Evolutionary conservation across 2,113 vertebrate genomes (phyloP), one percentile per base, ranked within the genome.

Genomic region (Hippotragus niger): DNA sequence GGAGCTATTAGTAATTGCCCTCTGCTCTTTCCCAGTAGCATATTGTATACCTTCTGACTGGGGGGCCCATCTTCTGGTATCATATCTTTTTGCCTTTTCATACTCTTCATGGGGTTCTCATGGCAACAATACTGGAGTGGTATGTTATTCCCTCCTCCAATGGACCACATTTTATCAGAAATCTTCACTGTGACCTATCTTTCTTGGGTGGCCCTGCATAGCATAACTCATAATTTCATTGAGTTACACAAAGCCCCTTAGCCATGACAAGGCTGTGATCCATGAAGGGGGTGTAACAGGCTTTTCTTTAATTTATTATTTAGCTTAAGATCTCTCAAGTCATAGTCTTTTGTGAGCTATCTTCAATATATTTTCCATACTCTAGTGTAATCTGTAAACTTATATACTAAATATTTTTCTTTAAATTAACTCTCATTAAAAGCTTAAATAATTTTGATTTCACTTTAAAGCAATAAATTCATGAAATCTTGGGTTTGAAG

Each of bases 301-400:
- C 8, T 97, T 96, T 96, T n/a, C 53, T 64, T 90, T 91, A 93
- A 83, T 74, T 94, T 91, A 50, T 91, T 91, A 71, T 33, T n/a
- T 53, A 52, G 29, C 57, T 90, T 36, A 90, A 95, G 33, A 11
- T 88, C 43, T 93, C 52, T 71, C 21, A 88, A 88, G 60, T 2
- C 12, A 74, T 53, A 60, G 29, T 45, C 57, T 62, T 96, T 93
- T 71, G 64, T 91, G 76, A 92, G 53, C 57, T 74, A 27, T 23
- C 14, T 40, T 93, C 45, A 93, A 82, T 57, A 64, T 91, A 94
- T 83, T 94, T 76, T 47, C 36, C 55, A 58, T 25, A 60, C 62
- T 36, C 17, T 40, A 52, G 52, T 57, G 25, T 76, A 76, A 83
- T n/a, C 27, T 7, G 15, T 90, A 74, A 78, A 8, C 29, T 83